Conservation (phyloP, 2,797 vertebrate genomes). For the Benthosema pterotum region DNA sequence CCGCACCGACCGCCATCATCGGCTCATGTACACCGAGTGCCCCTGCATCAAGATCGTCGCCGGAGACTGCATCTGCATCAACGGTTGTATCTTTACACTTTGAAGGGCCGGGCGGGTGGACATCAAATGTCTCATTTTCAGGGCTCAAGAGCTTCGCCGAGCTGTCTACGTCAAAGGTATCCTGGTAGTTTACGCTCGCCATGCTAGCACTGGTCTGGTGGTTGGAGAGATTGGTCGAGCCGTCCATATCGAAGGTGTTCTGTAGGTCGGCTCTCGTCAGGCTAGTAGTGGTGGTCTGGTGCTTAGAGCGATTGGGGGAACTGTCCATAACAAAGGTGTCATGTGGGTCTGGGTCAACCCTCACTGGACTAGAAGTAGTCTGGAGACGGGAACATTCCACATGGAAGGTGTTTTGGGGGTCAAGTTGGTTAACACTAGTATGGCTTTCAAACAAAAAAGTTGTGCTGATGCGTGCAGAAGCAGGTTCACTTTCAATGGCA, state of each 20-base stretch:
- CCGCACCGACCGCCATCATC: too few relatives aligned
- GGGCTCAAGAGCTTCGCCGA: constrained; percentile 6
- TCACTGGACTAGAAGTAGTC: too few relatives aligned
- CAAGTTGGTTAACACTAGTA: constrained; percentile 3
- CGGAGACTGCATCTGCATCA: not conserved
- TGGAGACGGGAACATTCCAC: not conserved
- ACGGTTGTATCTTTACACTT: not conserved
- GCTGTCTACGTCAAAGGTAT: not conserved
- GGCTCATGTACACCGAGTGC: too few relatives aligned
- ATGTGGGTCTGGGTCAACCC: too few relatives aligned
- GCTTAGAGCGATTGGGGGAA: too few relatives aligned
- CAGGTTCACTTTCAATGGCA: constrained; percentile 41
- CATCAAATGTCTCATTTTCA: constrained; percentile 12
- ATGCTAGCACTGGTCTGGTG: too few relatives aligned
- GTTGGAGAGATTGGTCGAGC: constrained; percentile 4
- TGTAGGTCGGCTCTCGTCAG: not conserved
- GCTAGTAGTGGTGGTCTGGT: too few relatives aligned
- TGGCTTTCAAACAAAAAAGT: constrained; percentile 37
- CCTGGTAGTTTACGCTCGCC: not conserved
- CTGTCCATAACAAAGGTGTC: too few relatives aligned
- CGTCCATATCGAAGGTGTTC: not conserved
- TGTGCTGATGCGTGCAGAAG: constrained; percentile 30
- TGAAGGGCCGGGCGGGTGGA: not conserved
- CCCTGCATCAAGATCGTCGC: too few relatives aligned
- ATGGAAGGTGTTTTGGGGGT: not conserved